Base-by-base conservation (phyloP, 2,113 vertebrate species). In the Sinocyclocheilus rhinocerous region DNA sequence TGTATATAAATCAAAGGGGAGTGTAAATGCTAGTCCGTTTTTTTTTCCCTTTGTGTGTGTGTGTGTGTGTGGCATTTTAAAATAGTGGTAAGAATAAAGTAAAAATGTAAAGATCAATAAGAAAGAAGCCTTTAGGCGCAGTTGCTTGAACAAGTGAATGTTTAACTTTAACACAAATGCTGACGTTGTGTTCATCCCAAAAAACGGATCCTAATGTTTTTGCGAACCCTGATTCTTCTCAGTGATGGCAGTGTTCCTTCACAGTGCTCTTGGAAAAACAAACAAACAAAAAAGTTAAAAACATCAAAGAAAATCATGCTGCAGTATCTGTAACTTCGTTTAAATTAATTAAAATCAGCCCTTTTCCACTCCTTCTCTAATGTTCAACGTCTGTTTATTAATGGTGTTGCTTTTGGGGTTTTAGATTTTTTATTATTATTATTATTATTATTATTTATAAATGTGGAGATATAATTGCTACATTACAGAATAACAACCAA, bases 301-400 rank as follows among this genome's bases (percentile, higher is more conserved):
- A 84, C 55, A 3, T 42, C 75, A 57, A 75, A 75, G n/a, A 86
- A 63, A 63, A 55, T 57, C 16, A 65, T 69, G 70, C 77, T 45
- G 69, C 84, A 67, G 90, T 90, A 93, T 91, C 91, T 94, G 92
- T 94, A 89, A 92, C 85, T 90, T 91, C 59, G 5, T 81, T 93
- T 88, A 84, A 78, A 82, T 86, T 52, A 94, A 94, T 93, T 94
- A 95, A 95, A 92, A 85, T 84, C 76, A 83, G 39, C 79, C 85
- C 83, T 89, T 91, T 89, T 89, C 83, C 77, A 88, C 92, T 93
- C 93, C 91, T 93, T 89, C 92, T 29, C 24, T 81, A 65, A 81
- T 67, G 39, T 81, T 48, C 59, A 81, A 65, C 24, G 79, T 81
- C 79, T 81, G 39, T 65, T 81, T 81, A 24, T 81, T 81, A 26